Evolutionary conservation across 2,888 invertebrate genomes (phyloP).

Genomic region (Chrysina gloriosa): DNA sequence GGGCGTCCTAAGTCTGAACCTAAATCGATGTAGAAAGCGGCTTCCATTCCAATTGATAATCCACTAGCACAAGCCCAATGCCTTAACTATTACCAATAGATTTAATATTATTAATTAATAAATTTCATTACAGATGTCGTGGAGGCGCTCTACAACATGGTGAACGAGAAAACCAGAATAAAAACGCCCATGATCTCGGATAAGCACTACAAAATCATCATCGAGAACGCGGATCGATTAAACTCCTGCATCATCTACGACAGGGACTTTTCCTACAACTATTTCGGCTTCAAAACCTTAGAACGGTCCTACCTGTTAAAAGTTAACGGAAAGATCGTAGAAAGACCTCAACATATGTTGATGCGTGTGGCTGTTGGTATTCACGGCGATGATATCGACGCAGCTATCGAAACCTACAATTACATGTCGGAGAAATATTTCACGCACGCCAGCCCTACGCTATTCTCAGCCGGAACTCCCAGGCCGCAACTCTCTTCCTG

Average conservation of each 20-base stretch:
- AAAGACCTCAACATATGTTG: constrained; percentile 98
- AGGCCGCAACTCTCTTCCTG: constrained; percentile 95
- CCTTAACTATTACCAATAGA: background rate
- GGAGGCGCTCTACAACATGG: constrained; percentile 82
- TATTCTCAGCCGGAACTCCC: constrained; percentile 94
- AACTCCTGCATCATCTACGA: constrained; percentile 98
- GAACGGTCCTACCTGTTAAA: constrained; percentile 95
- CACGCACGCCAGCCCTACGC: constrained; percentile 97
- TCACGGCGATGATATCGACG: constrained; percentile 92
- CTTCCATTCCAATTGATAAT: no score
- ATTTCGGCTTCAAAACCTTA: constrained; percentile 99
- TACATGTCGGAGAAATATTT: constrained; percentile 92
- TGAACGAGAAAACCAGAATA: constrained; percentile 78
- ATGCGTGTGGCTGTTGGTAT: constrained; percentile 98
- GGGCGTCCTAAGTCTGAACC: no score
- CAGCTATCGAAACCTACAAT: constrained; percentile 96
- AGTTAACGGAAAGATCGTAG: constrained; percentile 91
- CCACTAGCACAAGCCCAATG: no score
- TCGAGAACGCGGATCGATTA: constrained; percentile 86
- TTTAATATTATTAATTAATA: background rate
- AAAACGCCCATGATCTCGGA: constrained; percentile 88
- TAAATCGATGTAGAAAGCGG: no score
- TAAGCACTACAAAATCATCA: constrained; percentile 82
- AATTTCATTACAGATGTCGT: constrained; percentile 83
- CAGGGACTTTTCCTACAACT: constrained; percentile 96